phyloP scores from a whole-genome alignment of 2,113 vertebrate species.

The Suncus etruscus region DNA sequence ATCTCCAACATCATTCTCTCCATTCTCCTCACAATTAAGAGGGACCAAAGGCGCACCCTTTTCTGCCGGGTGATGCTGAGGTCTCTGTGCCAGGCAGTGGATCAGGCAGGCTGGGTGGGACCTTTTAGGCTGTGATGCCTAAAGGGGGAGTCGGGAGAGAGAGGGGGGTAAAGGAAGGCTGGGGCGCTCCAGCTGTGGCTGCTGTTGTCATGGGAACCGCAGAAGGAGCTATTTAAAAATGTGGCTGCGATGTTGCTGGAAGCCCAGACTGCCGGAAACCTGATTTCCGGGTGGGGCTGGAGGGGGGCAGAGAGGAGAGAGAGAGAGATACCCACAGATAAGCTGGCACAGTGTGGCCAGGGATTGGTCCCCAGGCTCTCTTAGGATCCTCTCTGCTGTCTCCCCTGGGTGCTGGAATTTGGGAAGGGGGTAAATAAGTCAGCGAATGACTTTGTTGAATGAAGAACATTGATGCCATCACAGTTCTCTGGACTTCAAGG shows the following conservation, averaged over 20 bases:
- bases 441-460: constrained; percentile 22
- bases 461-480: constrained; percentile 37
- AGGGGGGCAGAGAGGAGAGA: constrained; percentile 33
- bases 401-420: constrained; percentile 24
- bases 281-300: constrained; percentile 71
- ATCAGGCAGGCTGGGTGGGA: background rate
- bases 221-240: constrained; percentile 84
- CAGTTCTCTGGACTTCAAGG: constrained; percentile 18
- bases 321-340: constrained; percentile 29
- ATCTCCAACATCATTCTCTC: background rate
- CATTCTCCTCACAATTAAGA: background rate
- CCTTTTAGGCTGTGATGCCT: constrained; percentile 51
- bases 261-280: constrained; percentile 73
- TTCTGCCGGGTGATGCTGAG: background rate
- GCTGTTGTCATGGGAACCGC: constrained; percentile 82
- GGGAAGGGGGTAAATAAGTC: constrained; percentile 35
- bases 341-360: background rate
- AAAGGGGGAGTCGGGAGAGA: constrained; percentile 57
- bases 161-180: constrained; percentile 24
- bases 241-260: constrained; percentile 81
- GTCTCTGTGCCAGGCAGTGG: background rate
- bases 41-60: background rate
- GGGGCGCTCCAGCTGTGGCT: constrained; percentile 79
- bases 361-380: background rate
- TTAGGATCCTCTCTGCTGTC: constrained; percentile 22